Evolutionary conservation across 2,113 vertebrate species (phyloP).

Genomic region (Urocitellus parryii): DNA sequence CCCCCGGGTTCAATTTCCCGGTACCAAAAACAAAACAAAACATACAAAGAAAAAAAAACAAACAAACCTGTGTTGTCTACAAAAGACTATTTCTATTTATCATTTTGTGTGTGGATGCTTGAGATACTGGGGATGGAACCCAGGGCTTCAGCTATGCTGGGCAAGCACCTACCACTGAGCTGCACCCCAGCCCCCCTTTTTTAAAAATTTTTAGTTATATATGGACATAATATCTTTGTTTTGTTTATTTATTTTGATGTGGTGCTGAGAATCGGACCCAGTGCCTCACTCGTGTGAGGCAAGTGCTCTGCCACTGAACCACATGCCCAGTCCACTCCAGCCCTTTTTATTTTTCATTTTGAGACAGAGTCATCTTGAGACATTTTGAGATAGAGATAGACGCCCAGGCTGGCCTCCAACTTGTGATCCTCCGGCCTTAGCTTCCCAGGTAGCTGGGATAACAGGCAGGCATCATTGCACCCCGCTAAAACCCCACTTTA

Average conservation of each 20-base stretch:
- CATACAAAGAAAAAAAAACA: background rate
- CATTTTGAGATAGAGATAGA: too few species aligned
- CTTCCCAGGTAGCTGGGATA: background rate
- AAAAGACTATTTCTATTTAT: background rate
- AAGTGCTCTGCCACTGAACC: too few species aligned
- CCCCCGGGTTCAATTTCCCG: background rate
- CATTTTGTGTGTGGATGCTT: background rate
- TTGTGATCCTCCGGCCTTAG: background rate
- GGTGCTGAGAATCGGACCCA: too few species aligned
- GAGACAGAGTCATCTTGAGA: background rate
- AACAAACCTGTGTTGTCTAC: too few species aligned
- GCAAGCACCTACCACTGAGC: background rate
- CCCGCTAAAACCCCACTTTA: too few species aligned
- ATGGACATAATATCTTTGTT: too few species aligned
- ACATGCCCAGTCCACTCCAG: too few species aligned
- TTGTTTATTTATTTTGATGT: too few species aligned
- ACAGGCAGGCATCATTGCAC: background rate
- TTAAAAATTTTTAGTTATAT: background rate
- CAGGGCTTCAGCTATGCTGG: background rate
- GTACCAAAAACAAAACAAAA: background rate
- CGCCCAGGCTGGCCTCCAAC: background rate
- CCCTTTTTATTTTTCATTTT: background rate
- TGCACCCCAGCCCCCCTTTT: background rate
- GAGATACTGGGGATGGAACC: background rate
- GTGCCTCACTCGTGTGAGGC: too few species aligned